These are phyloP conservation scores for Cosmia trapezina DNA, from an alignment of 2,888 invertebrate genomes.

Conservation along the genomic window DNA sequence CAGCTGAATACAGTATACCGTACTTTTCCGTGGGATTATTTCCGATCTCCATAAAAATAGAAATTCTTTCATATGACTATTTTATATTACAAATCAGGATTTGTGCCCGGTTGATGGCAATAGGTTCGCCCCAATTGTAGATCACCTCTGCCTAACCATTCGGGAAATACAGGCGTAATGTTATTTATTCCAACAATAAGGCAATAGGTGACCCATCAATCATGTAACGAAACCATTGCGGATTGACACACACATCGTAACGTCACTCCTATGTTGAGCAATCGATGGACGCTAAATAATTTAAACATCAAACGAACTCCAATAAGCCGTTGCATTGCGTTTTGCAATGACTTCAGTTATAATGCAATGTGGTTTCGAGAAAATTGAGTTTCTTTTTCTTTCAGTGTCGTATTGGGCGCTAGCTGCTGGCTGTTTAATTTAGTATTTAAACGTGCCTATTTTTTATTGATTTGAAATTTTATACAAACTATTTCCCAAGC, in stretches of 20 bases:
- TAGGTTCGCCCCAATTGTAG: too few relatives aligned
- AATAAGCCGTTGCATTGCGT: conserved; percentile 30
- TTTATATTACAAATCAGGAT: too few relatives aligned
- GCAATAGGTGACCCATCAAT: conserved; percentile 33
- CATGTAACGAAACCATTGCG: conserved; percentile 43
- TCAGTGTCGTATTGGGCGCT: neutral
- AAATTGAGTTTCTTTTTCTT: conserved; percentile 30
- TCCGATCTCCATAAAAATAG: too few relatives aligned
- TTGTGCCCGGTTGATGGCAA: too few relatives aligned
- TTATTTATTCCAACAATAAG: neutral
- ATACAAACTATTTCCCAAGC: neutral
- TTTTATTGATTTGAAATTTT: neutral
- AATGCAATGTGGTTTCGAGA: conserved; percentile 41
- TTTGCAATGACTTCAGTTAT: conserved; percentile 38
- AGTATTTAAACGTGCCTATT: neutral
- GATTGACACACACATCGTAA: conserved; percentile 49
- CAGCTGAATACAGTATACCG: too few relatives aligned
- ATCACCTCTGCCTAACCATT: neutral
- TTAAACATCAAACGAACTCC: conserved; percentile 29
- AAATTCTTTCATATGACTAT: too few relatives aligned
- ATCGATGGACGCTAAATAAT: conserved; percentile 35
- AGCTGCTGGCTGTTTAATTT: neutral
- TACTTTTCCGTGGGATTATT: too few relatives aligned
- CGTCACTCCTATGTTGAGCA: conserved; percentile 38
- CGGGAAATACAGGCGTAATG: neutral